Evolutionary conservation across 1,140 invertebrate species (phyloP).

Genomic region (Adoxophyes honmai): DNA sequence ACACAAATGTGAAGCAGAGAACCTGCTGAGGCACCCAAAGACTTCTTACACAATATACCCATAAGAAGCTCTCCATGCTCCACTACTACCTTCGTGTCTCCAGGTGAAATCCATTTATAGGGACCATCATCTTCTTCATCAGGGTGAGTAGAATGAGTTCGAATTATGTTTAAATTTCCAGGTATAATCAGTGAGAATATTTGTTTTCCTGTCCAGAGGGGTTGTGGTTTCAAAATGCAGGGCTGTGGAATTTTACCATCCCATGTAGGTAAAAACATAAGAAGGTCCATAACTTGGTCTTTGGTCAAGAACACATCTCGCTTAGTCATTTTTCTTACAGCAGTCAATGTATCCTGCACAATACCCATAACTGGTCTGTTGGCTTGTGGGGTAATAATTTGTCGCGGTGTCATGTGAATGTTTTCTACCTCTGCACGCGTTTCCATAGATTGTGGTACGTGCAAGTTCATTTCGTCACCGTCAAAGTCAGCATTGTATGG

Average conservation of each 20-base stretch:
- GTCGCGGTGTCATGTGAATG: slow-evolving; percentile 96
- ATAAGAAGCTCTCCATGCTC: slow-evolving; percentile 98
- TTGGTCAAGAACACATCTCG: slow-evolving; percentile 98
- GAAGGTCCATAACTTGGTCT: slow-evolving; percentile 98
- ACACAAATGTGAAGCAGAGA: slow-evolving; percentile 98
- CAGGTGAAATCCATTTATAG: slow-evolving; percentile 99
- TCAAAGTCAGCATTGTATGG: slow-evolving; percentile 99
- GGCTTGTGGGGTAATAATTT: slow-evolving; percentile 98
- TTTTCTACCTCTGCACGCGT: slow-evolving; percentile 99
- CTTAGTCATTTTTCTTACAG: slow-evolving; percentile 99
- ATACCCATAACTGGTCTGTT: slow-evolving; percentile 99
- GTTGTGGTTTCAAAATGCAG: slow-evolving; percentile 98
- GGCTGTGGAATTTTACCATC: slow-evolving; percentile 99
- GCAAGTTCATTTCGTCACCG: slow-evolving; percentile 99
- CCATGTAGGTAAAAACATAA: slow-evolving; percentile 99
- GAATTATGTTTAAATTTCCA: slow-evolving; percentile 98
- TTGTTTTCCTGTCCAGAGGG: slow-evolving; percentile 99
- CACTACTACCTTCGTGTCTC: slow-evolving; percentile 99
- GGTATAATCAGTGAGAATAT: slow-evolving; percentile 99
- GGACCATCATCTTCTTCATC: slow-evolving; percentile 99
- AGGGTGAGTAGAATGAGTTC: slow-evolving; percentile 99
- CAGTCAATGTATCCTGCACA: slow-evolving; percentile 98
- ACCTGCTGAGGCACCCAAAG: slow-evolving; percentile 96
- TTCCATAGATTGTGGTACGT: slow-evolving; percentile 99
- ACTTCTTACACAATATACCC: slow-evolving; percentile 99